Evolutionary conservation across 92 coral and sea anemone species (phyloP), one percentile per base, ranked within the genome.

Genomic region (Porites lobata): DNA sequence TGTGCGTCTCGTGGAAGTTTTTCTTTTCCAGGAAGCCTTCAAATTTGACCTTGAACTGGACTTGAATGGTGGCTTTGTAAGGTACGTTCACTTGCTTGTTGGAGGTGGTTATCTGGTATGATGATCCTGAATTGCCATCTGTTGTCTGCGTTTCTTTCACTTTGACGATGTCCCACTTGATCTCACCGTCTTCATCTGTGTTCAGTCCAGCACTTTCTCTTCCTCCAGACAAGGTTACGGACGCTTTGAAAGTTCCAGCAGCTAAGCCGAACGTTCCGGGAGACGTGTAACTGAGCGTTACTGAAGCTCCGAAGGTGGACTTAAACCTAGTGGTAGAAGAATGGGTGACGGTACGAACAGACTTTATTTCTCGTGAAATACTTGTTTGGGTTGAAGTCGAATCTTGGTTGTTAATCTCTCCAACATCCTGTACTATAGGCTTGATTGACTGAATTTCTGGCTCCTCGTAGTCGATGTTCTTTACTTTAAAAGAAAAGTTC

Each of bases 61-160:
- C 94, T 8, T 86, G 81, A 26, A 93, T 88, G 32, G 92, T 90
- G 17, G 96, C 96, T 53, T 86, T 90, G 75, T 93, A 93, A 9
- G 96, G 88, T 8, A 92, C 93, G 14, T 75, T 51, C 17, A 59
- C 79, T 15, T 85, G 76, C 69, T 61, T 82, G 50, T 82, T 47
- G 2, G 92, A 81, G 1, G 87, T 83, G 43, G 87, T 83, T 1
- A 83, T 83, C 54, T 61, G 87, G 70, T 83, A 83, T 0, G 87
- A 83, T 5, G 79, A 21, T 1, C 78, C 79, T 1, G 79, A 62
- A 65, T 72, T 72, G 24, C 38, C 70, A 0, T 58, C 12, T 5
- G 79, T 83, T 38, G 59, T 83, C 14, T 83, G 87, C 13, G 51
- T 13, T 61, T 83, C 87, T 13, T 13, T n/a, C 3, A 72, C 79